phyloP scores from a whole-genome alignment of 2,113 vertebrate species.

The Agapornis roseicollis region DNA sequence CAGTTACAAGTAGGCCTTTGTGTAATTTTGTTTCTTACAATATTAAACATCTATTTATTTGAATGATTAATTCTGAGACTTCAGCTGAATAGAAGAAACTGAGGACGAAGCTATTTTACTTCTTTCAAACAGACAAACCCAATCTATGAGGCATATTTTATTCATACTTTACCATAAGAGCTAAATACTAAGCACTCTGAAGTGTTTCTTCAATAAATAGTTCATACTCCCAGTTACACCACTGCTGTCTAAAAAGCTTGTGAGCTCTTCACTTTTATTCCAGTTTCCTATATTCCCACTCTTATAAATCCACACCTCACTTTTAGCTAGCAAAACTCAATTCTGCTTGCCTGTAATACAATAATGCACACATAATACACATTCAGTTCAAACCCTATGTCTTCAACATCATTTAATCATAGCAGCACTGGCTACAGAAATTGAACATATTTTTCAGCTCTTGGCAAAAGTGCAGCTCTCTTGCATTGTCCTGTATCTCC shows the following conservation, averaged over 20 bases:
- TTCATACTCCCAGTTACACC: neutral
- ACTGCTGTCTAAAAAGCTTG: neutral
- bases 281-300: neutral
- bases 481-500: neutral
- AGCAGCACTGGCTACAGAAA: neutral
- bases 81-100: neutral
- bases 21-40: neutral
- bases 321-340: neutral
- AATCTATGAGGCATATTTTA: neutral
- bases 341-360: neutral
- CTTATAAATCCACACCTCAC: neutral
- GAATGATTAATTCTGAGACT: neutral
- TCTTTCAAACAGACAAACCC: neutral
- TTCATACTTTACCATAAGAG: neutral
- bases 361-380: rapidly evolving
- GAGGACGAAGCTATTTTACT: neutral
- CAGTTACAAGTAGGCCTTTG: neutral
- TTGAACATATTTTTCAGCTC: neutral
- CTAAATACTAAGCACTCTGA: neutral
- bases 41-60: neutral
- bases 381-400: neutral
- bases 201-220: neutral
- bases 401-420: neutral
- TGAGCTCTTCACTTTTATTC: neutral
- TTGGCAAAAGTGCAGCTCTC: neutral